These are phyloP conservation scores for Siphamia tubifer DNA, from an alignment of 2,113 vertebrate species.

Conservation along the genomic window DNA sequence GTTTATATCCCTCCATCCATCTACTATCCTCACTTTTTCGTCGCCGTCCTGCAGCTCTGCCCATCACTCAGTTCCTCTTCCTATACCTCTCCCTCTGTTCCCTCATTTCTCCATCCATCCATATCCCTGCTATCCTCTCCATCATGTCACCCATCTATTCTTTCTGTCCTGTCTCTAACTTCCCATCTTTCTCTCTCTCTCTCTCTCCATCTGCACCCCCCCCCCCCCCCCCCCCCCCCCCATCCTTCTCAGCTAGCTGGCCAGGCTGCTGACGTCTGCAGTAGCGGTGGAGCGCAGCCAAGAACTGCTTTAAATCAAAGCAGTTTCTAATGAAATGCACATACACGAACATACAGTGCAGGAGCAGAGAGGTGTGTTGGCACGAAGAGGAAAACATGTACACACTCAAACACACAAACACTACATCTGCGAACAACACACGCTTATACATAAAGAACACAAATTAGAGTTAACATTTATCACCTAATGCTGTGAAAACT, in stretches of 20 bases:
- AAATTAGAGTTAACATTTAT: background rate
- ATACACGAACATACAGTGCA: background rate
- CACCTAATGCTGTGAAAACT: background rate
- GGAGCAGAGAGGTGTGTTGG: background rate
- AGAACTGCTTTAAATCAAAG: slow-evolving; percentile 66
- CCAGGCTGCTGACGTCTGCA: slow-evolving; percentile 69
- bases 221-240: background rate
- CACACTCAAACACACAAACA: background rate
- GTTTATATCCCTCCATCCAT: background rate
- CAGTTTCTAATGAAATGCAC: slow-evolving; percentile 44
- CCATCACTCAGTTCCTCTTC: slow-evolving; percentile 12
- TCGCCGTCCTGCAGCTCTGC: background rate
- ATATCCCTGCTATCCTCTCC: slow-evolving; percentile 25
- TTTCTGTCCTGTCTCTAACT: slow-evolving; percentile 33
- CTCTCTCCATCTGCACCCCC: slow-evolving; percentile 29
- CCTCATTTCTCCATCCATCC: slow-evolving; percentile 24
- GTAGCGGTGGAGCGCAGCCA: slow-evolving; percentile 51
- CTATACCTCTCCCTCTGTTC: background rate
- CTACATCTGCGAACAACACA: background rate
- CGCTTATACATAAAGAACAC: background rate
- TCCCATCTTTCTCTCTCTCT: slow-evolving; percentile 5
- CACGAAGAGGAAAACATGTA: background rate
- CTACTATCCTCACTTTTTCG: background rate
- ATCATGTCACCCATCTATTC: slow-evolving; percentile 40
- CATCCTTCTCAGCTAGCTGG: slow-evolving; percentile 33